Evolutionary conservation across 2,113 vertebrate genomes (phyloP), one percentile per base, ranked within the genome.

Genomic region (Cervus canadensis): DNA sequence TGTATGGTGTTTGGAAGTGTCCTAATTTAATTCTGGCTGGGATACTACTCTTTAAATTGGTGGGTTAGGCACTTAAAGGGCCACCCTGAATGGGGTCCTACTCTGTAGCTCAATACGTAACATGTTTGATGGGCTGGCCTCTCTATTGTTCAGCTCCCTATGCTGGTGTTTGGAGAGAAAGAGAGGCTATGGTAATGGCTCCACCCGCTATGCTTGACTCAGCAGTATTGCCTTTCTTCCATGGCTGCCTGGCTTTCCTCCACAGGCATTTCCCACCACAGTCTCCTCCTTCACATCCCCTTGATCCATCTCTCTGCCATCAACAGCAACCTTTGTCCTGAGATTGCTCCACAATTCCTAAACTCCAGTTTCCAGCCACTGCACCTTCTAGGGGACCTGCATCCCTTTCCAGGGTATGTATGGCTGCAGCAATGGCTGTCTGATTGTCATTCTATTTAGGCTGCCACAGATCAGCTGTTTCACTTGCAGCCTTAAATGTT

Each of bases 51-150:
- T 71, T 71, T 71, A 71, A 71, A 40, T 71, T 71, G 21, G n/a
- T 71, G 19, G 40, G 10, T 71, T 19, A 71, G 67, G n/a, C 19
- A 23, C 19, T 40, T 71, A 40, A 71, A 71, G 19, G n/a, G 19
- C 67, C n/a, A 71, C 10, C 19, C 5, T 23, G 21, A 0, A 0
- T 23, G 19, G 10, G 9, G 2, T 40, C 9, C 19, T 71, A 21
- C n/a, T 23, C n/a, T 71, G n/a, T 71, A 36, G n/a, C 21, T 71
- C n/a, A 71, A 5, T 71, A 10, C 2, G 2, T 23, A 10, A 23
- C 6, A 21, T 2, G 0, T 71, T 71, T 71, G n/a, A 71, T 23
- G 67, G 19, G 21, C 5, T 5, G 6, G 19, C 21, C 19, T 40
- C 67, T 71, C 23, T 71, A 23, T 40, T 23, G 67, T 40, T 71